Evolutionary conservation across 2,113 vertebrate species (phyloP).

Genomic region (Anarhynchus alexandrinus): DNA sequence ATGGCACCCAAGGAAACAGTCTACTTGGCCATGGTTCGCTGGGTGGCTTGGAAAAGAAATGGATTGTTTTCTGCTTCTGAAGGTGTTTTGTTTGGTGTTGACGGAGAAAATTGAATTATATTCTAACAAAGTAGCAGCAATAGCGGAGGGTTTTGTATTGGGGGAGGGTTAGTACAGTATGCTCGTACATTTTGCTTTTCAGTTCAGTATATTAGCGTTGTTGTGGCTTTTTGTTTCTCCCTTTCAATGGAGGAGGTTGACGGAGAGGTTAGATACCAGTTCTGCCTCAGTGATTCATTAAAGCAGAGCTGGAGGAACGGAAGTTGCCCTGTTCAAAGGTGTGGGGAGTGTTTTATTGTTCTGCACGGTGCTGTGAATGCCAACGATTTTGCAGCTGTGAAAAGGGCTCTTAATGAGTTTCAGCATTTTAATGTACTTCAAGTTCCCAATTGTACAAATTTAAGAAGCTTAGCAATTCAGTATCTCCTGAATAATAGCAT

Average conservation of each 20-base stretch:
- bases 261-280: slow-evolving; percentile 13
- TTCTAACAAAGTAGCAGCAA: background rate
- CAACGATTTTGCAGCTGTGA: slow-evolving; percentile 61
- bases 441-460: slow-evolving; percentile 76
- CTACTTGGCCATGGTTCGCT: background rate
- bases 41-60: background rate
- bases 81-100: background rate
- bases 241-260: slow-evolving; percentile 42
- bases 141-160: background rate
- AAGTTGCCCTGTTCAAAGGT: slow-evolving; percentile 53
- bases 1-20: background rate
- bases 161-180: background rate
- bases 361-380: slow-evolving; percentile 54
- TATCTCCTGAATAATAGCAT: slow-evolving; percentile 76
- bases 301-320: slow-evolving; percentile 22
- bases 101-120: slow-evolving; percentile 38
- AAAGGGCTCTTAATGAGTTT: slow-evolving; percentile 76
- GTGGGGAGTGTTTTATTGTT: slow-evolving; percentile 61
- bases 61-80: background rate
- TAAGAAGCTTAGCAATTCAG: slow-evolving; percentile 77
- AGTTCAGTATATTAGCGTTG: background rate
- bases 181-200: background rate
- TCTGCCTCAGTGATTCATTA: slow-evolving; percentile 63
- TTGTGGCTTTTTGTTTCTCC: slow-evolving; percentile 54
- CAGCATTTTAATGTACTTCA: slow-evolving; percentile 75